These are phyloP conservation scores for Leucopternis melanops DNA, from an alignment of 2,113 vertebrate species.

Conservation along the genomic window DNA sequence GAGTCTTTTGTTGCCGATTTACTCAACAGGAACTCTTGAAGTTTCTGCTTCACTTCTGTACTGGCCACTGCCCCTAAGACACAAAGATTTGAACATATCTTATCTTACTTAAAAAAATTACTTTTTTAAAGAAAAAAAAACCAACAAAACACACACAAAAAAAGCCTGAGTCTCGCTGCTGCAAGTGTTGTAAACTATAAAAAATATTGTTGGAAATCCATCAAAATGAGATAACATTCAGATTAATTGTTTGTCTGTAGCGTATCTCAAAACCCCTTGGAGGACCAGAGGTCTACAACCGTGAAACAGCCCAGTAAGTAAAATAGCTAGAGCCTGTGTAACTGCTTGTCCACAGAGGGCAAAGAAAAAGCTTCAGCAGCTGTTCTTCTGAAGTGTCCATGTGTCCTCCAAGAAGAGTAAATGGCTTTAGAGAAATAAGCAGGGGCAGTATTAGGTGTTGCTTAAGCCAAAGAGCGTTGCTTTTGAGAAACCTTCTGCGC, in stretches of 20 bases:
- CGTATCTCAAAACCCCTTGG: not conserved
- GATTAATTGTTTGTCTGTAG: not conserved
- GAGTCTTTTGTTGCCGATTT: constrained; percentile 93
- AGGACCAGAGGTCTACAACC: not conserved
- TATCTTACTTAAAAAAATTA: not conserved
- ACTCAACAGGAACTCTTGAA: constrained; percentile 98
- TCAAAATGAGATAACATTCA: constrained; percentile 5
- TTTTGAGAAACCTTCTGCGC: not conserved
- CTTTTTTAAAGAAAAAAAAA: not conserved
- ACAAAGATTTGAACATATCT: not conserved
- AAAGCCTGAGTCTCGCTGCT: not conserved
- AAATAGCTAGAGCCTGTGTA: not conserved
- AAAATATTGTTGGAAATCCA: not conserved
- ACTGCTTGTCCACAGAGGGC: not conserved
- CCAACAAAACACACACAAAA: not conserved
- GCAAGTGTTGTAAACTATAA: not conserved
- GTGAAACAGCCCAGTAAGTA: not conserved
- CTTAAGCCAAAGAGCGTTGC: not conserved
- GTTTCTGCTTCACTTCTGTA: constrained; percentile 97
- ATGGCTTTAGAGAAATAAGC: not conserved
- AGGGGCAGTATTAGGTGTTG: not conserved
- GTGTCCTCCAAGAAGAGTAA: not conserved
- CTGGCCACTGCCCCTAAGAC: constrained; percentile 94
- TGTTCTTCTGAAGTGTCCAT: not conserved
- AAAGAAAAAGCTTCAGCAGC: not conserved